A percentile compares a stretch with the other conserved stretches of the same genome.
Evolutionary conservation across 2,113 vertebrate species (phyloP).

Genomic region (Natator depressus): DNA sequence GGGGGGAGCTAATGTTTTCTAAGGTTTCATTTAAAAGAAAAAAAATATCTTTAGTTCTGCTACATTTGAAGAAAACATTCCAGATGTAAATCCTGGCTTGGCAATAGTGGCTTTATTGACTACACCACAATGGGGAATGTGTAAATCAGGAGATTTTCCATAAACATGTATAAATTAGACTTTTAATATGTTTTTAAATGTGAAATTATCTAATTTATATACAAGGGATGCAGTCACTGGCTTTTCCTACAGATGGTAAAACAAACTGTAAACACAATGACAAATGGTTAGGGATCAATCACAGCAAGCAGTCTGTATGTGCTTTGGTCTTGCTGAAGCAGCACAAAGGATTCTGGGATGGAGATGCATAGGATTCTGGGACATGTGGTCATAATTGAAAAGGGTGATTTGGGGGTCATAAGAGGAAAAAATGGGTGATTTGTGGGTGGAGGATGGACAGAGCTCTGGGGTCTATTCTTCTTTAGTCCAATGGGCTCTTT

Average conservation of each 20-base stretch:
- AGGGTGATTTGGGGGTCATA: background rate
- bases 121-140: background rate
- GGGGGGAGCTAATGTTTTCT: background rate
- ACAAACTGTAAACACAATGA: background rate
- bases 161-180: background rate
- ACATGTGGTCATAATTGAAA: background rate
- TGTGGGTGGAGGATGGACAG: background rate
- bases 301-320: background rate
- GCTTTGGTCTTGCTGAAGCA: background rate
- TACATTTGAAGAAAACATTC: background rate
- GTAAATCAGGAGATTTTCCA: background rate
- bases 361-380: background rate
- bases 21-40: background rate
- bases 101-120: background rate
- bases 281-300: background rate
- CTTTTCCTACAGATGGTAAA: background rate
- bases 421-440: background rate
- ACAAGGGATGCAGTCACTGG: background rate
- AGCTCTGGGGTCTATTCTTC: background rate
- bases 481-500: background rate
- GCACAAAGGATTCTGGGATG: background rate
- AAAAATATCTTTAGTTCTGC: background rate
- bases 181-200: background rate
- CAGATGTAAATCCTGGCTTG: background rate
- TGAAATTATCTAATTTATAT: background rate